Evolutionary conservation across 2,113 vertebrate species (phyloP), one percentile per base, ranked within the genome.

Genomic region (Haplotaxodon microlepis): DNA sequence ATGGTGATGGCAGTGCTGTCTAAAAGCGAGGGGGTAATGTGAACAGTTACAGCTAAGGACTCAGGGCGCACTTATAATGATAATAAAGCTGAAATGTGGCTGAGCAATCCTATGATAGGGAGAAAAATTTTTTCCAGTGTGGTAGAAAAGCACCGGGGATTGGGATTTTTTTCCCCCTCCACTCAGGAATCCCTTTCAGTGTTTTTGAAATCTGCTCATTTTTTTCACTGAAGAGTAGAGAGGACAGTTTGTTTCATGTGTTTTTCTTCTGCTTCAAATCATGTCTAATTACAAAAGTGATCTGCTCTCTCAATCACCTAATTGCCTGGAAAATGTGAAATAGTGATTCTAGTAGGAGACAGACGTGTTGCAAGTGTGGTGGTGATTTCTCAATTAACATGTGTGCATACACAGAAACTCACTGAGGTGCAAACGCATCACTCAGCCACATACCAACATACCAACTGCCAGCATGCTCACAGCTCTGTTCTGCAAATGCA

Each of bases 311-410:
- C 90, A 94, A 94, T 95, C 82, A 94, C 63, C 89, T 95, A 95
- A 95, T 94, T 89, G 90, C 78, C 90, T 88, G 92, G 92, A 95
- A 96, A 92, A 93, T 94, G 9, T 85, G 82, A 92, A 92, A 92
- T 69, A 88, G 84, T 40, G 84, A 87, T 89, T 93, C 76, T 91
- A 84, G 59, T 69, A 47, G 56, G 61, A 90, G 84, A 91, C 83
- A 90, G 86, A 88, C 81, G 21, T 84, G 57, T 57, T 84, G 73
- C 69, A 80, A 76, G 56, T 50, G 81, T 24, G 5, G 73, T 45
- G 45, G 51, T 88, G 71, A 92, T 92, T 90, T 91, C 89, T 90
- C 86, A 84, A 87, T 90, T 90, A 92, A 45, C 87, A 78, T 56
- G 53, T 69, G 57, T 31, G 54, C 53, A 61, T 17, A 61, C 17